Evolutionary conservation across 2,113 vertebrate species (phyloP), one percentile per base, ranked within the genome.

Genomic region (Poeciliopsis retropinna): DNA sequence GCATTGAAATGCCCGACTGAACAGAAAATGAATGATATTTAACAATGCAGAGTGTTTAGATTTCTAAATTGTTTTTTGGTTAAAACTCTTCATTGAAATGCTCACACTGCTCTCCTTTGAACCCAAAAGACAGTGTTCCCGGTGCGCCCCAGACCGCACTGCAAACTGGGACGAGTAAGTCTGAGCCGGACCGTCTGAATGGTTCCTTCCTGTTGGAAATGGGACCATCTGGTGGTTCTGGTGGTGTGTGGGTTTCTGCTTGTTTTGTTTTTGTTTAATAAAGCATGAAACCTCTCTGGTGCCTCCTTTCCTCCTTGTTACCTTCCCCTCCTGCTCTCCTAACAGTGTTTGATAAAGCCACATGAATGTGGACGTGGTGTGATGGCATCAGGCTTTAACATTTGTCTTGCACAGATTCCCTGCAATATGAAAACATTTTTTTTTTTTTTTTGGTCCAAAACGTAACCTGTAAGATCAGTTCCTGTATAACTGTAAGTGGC

Each of bases 111-210:
- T 94, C 83, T 92, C 81, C 75, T 95, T 87, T 94, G 57, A 90
- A 85, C 94, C 92, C 93, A 79, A 86, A 92, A 98, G 97, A 95
- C 95, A 63, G 94, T 98, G 90, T 97, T 97, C 80, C 96, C 96
- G 60, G 77, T 98, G 67, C 94, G 96, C 85, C 92, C 92, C 88
- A 94, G 97, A 88, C 97, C 96, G 72, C 96, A 97, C 76, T 98
- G 97, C 96, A 98, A 98, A 95, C 94, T 54, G 71, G 87, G 87
- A n/a, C 92, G 92, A 65, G 97, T 98, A 97, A 98, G 97, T 97
- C 67, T 63, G 79, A 80, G 68, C 67, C 10, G 54, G 82, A 88
- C 82, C 86, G 73, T 73, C 81, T 79, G 82, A 81, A 72, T 78
- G 90, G 83, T 84, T 79, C 15, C 73, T 88, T 87, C 85, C 80